phyloP scores from a whole-genome alignment of 2,888 invertebrate species.

The Brenthis daphne region DNA sequence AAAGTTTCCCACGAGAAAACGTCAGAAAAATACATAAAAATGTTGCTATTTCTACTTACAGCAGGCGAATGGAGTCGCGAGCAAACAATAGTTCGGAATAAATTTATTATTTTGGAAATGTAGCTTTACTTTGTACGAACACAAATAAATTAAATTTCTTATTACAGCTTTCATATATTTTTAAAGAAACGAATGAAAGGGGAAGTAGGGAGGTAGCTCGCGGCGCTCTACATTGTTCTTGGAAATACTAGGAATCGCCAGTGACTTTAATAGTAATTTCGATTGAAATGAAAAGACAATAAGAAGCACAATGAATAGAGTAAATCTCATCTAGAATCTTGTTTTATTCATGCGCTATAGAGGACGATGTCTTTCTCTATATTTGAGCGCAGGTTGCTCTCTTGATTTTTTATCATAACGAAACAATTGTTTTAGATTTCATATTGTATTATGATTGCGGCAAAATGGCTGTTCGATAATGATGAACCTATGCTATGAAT shows the following conservation, averaged over 20 bases:
- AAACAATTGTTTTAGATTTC: too few species aligned
- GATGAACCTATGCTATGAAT: too few species aligned
- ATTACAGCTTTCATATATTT: slow-evolving; percentile 13
- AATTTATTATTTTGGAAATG: neutral
- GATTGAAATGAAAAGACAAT: slow-evolving; percentile 18
- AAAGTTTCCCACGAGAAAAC: too few species aligned
- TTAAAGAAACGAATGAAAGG: neutral
- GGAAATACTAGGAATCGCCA: neutral
- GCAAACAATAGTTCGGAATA: neutral
- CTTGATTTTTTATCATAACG: too few species aligned
- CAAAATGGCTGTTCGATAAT: too few species aligned
- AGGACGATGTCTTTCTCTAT: too few species aligned
- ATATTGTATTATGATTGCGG: too few species aligned
- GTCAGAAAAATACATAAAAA: too few species aligned
- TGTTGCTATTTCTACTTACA: too few species aligned
- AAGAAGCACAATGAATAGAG: slow-evolving; percentile 5
- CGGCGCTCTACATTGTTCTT: slow-evolving; percentile 19
- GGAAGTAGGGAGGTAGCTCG: slow-evolving; percentile 7
- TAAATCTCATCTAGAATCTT: slow-evolving; percentile 4
- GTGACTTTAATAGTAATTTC: slow-evolving; percentile 21
- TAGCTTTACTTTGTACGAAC: neutral
- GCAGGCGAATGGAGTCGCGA: too few species aligned
- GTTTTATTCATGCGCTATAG: neutral
- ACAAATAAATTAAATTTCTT: neutral
- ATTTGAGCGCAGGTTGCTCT: too few species aligned